phyloP scores from a whole-genome alignment of 2,113 vertebrate genomes.

The Puma concolor region DNA sequence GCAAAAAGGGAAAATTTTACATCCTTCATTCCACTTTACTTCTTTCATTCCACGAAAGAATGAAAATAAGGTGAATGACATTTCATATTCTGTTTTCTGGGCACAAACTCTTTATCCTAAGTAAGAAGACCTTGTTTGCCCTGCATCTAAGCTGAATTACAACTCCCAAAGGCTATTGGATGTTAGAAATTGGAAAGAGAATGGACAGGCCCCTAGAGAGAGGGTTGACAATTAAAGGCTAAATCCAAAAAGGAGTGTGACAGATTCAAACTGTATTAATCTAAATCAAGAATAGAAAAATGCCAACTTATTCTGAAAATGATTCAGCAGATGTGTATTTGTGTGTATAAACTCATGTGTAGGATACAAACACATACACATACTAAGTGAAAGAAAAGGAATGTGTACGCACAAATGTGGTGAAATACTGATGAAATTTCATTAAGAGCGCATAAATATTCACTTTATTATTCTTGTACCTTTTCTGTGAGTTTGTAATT shows the following conservation, averaged over 20 bases:
- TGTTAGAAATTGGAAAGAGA: conserved; percentile 42
- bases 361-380: neutral
- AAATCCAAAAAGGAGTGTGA: conserved; percentile 40
- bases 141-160: conserved; percentile 8
- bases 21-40: neutral
- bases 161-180: neutral
- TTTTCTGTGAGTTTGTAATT: neutral
- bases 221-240: conserved; percentile 23
- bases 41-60: conserved; percentile 36
- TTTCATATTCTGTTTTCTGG: neutral
- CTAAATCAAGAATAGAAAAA: conserved; percentile 19
- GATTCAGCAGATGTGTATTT: neutral
- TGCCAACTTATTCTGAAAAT: conserved; percentile 39
- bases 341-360: neutral
- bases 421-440: conserved; percentile 15
- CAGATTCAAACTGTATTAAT: conserved; percentile 46
- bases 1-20: neutral
- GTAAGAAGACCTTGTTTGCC: neutral
- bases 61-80: neutral
- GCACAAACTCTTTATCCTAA: conserved; percentile 14
- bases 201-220: conserved; percentile 9
- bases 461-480: neutral
- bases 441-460: neutral
- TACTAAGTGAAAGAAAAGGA: neutral
- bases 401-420: neutral